These are phyloP conservation scores for Formica selysi DNA, from an alignment of 1,140 invertebrate species.

Conservation along the genomic window DNA sequence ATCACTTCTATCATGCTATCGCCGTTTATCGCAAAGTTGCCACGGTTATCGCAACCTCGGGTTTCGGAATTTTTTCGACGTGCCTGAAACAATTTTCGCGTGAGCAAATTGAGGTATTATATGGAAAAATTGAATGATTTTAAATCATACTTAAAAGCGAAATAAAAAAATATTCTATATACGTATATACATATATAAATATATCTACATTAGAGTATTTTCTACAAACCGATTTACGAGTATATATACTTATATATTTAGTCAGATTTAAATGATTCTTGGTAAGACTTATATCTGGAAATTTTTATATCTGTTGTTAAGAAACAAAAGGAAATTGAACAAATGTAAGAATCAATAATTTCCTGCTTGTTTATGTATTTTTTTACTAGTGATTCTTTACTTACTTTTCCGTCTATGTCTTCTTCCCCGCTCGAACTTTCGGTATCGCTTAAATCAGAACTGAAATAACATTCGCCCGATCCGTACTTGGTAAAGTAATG, in stretches of 20 bases:
- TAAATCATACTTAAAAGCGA: background rate
- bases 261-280: too few relatives aligned
- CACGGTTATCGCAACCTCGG: constrained; percentile 66
- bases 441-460: constrained; percentile 88
- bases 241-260: too few relatives aligned
- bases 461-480: constrained; percentile 94
- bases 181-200: too few relatives aligned
- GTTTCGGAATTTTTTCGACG: constrained; percentile 70
- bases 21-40: constrained; percentile 68
- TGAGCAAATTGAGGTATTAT: background rate
- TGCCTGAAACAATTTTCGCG: constrained; percentile 52
- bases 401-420: constrained; percentile 44
- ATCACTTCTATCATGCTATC: constrained; percentile 85
- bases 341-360: constrained; percentile 13
- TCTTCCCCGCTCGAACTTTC: constrained; percentile 80
- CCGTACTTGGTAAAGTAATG: constrained; percentile 97
- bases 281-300: background rate
- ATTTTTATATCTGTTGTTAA: background rate
- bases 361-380: background rate
- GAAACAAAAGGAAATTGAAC: background rate
- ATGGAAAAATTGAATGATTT: background rate
- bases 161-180: background rate
- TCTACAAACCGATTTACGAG: too few relatives aligned
- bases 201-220: too few relatives aligned
- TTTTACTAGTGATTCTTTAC: constrained; percentile 66